Evolutionary conservation across 2,888 invertebrate genomes (phyloP).

Genomic region (Tiliacea citrago): DNA sequence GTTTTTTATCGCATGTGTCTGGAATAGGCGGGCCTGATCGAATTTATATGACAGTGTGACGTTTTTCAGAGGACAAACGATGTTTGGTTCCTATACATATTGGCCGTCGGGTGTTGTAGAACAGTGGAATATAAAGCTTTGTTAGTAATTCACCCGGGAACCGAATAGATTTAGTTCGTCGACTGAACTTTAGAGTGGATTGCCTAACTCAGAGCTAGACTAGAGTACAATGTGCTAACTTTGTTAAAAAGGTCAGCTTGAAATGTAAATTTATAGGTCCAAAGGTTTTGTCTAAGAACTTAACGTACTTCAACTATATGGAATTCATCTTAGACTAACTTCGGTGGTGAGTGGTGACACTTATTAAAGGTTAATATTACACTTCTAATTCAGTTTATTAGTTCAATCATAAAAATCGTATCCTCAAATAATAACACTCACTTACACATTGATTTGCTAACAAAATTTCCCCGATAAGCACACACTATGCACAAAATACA

Average conservation of each 20-base stretch:
- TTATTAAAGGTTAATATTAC: not conserved
- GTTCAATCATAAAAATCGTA: no score
- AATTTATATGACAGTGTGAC: conserved; percentile 77
- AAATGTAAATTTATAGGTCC: conserved; percentile 30
- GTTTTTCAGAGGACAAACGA: conserved; percentile 69
- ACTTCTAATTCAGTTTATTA: not conserved
- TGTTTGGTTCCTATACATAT: conserved; percentile 67
- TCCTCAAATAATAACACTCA: no score
- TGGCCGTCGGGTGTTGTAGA: conserved; percentile 54
- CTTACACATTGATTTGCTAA: no score
- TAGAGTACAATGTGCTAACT: conserved; percentile 26
- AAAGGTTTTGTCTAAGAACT: conserved; percentile 11
- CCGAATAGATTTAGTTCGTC: conserved; percentile 44
- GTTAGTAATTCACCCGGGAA: conserved; percentile 43
- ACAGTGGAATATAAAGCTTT: conserved; percentile 33
- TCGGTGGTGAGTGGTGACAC: not conserved
- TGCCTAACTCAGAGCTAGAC: conserved; percentile 36
- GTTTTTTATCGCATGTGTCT: conserved; percentile 80
- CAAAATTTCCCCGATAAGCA: no score
- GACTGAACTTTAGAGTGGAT: conserved; percentile 51
- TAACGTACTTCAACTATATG: not conserved
- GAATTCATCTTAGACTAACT: not conserved
- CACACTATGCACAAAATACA: not conserved
- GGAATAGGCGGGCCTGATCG: conserved; percentile 75
- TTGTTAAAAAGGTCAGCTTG: conserved; percentile 44